Conservation (phyloP, 2,113 vertebrate genomes). For the Chaenocephalus aceratus region DNA sequence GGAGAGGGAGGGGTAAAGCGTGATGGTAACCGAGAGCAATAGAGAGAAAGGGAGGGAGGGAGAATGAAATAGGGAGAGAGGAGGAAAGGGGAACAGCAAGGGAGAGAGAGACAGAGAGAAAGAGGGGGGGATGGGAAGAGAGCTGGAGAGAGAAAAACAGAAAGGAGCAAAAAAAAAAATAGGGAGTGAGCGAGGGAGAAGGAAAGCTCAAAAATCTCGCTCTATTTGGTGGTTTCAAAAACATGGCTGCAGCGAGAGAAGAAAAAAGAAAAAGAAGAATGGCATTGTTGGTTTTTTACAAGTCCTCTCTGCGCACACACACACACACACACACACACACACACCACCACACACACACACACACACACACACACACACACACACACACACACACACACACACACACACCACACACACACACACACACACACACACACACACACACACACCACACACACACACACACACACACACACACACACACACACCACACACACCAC, state of each 20-base stretch:
- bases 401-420: constrained; percentile 12
- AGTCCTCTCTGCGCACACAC: not conserved
- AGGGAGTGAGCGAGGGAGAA: constrained; percentile 44
- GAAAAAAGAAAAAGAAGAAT: constrained; percentile 23
- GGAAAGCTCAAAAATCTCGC: constrained; percentile 52
- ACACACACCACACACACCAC: constrained; percentile 11
- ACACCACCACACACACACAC: too few relatives aligned
- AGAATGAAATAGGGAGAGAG: constrained; percentile 34
- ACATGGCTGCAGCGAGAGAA: constrained; percentile 66
- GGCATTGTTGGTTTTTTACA: constrained; percentile 14
- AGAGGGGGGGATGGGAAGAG: constrained; percentile 42
- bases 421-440: constrained; percentile 1
- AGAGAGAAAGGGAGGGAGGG: constrained; percentile 23
- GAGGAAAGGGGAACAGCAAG: too few relatives aligned
- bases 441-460: too few relatives aligned
- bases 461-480: not conserved
- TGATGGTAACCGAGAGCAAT: not conserved
- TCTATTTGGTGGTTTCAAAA: constrained; percentile 60
- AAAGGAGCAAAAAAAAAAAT: constrained; percentile 53
- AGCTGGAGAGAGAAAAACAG: constrained; percentile 63
- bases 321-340: too few relatives aligned
- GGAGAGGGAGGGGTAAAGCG: not conserved
- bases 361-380: not conserved
- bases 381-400: constrained; percentile 14
- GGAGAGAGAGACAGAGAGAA: constrained; percentile 45